Base-by-base conservation (phyloP, 2,113 vertebrate species). In the Pelecanus crispus region DNA sequence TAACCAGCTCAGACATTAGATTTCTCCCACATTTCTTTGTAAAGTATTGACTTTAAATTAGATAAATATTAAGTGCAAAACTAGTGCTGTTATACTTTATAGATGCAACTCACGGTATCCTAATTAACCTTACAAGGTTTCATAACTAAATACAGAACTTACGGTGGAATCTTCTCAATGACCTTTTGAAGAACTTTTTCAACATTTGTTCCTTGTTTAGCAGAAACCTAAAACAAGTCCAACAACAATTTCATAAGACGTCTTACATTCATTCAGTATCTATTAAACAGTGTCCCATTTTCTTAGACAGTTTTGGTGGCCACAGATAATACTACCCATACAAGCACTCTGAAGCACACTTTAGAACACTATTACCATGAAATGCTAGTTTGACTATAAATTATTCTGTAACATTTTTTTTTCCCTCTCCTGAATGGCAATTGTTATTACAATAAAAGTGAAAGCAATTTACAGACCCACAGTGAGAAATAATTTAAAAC, bases 171-270 rank as follows among this genome's bases (percentile, higher is more conserved):
- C 96, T 98, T 98, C 89, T 98, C 94, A 88, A 99, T 98, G 32
- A 99, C 97, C 21, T 98, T 99, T 40, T 98, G 96, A 86, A 99
- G 98, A 96, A 99, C 98, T 81, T 86, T 97, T 71, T 99, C 98
- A 83, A 99, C 98, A 62, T 99, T 99, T 90, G 98, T 99, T 95
- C 99, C 99, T 58, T 98, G 96, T 98, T 99, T 99, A 82, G 99
- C 99, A 87, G 99, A 99, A 97, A 99, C 99, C 99, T 99, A 96
- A 94, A 97, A 90, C 17, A 92, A 93, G 42, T 45, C 11, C 58
- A 94, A 88, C 17, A 78, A 32, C 8, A 56, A n/a, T 32, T 83
- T 77, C 34, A 1, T 47, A 92, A 63, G 22, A 72, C 9, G 11
- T 38, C 21, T 81, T 65, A 53, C 7, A 34, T 17, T 52, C 63